Percentiles rank a stretch among this genome's conserved stretches.
Conservation (phyloP, 1,140 invertebrate species). For the Asobara japonica region DNA sequence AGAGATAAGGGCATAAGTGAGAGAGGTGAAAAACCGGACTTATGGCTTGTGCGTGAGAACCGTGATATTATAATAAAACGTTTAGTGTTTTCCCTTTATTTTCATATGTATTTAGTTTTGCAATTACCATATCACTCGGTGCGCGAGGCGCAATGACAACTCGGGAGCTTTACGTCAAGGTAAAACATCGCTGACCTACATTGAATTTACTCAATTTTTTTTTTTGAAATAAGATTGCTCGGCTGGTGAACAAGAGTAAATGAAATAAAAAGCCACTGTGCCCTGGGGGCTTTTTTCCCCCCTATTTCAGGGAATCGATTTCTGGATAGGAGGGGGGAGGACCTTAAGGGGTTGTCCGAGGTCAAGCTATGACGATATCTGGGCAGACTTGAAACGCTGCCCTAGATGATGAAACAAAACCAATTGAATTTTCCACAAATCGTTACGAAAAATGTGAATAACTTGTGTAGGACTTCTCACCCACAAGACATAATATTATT, state of each 20-base stretch:
- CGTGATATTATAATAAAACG: not conserved
- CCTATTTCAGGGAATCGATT: not conserved
- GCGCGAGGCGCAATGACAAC: conserved; percentile 54
- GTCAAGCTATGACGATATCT: conserved; percentile 38
- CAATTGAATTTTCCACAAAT: not conserved
- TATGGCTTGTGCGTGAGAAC: conserved; percentile 14
- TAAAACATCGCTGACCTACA: conserved; percentile 38
- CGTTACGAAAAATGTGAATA: too few species aligned
- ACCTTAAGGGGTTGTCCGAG: conserved; percentile 46
- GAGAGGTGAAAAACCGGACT: conserved; percentile 8
- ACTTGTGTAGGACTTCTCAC: not conserved
- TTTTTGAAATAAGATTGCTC: not conserved
- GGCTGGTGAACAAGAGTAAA: not conserved
- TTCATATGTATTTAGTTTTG: conserved; percentile 1
- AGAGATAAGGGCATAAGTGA: not conserved
- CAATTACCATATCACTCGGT: conserved; percentile 4
- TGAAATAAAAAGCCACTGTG: not conserved
- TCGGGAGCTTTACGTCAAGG: conserved; percentile 63
- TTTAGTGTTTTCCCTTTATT: not conserved
- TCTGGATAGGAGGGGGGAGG: too few species aligned
- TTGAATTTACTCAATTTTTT: not conserved
- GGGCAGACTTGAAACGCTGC: not conserved
- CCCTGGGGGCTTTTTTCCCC: conserved; percentile 18
- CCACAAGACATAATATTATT: not conserved
- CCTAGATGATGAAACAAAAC: not conserved